These are phyloP conservation scores for Erpetoichthys calabaricus DNA, from an alignment of 2,797 vertebrate species.

Conservation along the genomic window DNA sequence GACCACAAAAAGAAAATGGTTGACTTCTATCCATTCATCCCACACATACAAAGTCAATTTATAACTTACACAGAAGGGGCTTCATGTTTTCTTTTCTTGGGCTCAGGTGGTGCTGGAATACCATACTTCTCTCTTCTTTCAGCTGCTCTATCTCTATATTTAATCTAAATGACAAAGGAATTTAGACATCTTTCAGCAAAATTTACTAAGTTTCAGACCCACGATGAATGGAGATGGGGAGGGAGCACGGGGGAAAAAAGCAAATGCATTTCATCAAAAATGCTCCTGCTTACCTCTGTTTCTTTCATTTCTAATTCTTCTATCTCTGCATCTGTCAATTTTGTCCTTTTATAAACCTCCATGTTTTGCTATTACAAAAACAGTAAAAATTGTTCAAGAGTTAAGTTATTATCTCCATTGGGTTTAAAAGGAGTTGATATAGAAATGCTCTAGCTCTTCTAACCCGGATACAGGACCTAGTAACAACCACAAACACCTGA, in stretches of 20 bases:
- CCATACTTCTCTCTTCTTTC: conserved; percentile 94
- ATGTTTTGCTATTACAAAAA: conserved; percentile 76
- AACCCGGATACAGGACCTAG: too few relatives aligned
- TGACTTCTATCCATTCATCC: too few relatives aligned
- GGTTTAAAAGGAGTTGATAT: too few relatives aligned
- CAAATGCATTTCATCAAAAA: not conserved
- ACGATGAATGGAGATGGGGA: not conserved
- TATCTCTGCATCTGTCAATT: conserved; percentile 77
- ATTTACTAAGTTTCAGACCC: too few relatives aligned
- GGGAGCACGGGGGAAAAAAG: not conserved
- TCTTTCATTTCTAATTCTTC: conserved; percentile 88
- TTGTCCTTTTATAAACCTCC: conserved; percentile 77
- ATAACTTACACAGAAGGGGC: conserved; percentile 69
- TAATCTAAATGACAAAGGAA: conserved; percentile 51
- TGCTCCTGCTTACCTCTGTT: conserved; percentile 62
- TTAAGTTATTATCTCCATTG: not conserved
- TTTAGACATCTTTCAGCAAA: too few relatives aligned
- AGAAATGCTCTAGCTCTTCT: too few relatives aligned
- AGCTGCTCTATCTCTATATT: conserved; percentile 90
- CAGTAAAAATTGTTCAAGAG: not conserved
- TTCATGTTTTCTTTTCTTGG: conserved; percentile 90
- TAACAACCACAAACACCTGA: too few relatives aligned
- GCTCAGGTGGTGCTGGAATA: conserved; percentile 85
- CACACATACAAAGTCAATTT: too few relatives aligned
- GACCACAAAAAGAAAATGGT: too few relatives aligned